Conservation (phyloP, 2,797 vertebrate species). For the Simalia tracyae region DNA sequence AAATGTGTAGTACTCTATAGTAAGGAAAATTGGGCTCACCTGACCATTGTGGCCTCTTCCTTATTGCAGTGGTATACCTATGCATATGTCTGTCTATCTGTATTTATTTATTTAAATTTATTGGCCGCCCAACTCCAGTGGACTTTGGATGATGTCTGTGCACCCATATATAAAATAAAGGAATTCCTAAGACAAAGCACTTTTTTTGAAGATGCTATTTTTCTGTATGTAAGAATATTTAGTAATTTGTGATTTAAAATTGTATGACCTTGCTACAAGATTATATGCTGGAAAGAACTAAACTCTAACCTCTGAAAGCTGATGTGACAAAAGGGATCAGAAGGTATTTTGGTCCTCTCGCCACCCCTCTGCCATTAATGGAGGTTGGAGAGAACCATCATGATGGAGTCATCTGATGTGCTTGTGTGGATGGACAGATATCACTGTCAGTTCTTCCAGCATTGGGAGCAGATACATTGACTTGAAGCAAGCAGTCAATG, state of each 20-base stretch:
- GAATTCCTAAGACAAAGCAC: background rate
- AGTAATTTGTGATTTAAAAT: background rate
- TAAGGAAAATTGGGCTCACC: background rate
- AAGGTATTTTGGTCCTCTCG: background rate
- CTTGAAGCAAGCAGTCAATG: background rate
- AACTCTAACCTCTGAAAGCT: background rate
- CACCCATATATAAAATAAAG: background rate
- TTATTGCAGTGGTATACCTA: background rate
- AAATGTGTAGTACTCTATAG: background rate
- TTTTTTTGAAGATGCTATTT: background rate
- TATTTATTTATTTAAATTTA: background rate
- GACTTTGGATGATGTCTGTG: background rate
- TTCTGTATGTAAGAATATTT: background rate
- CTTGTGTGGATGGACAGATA: background rate
- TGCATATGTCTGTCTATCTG: background rate
- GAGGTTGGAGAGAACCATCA: background rate
- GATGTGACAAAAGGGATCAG: background rate
- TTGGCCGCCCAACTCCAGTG: background rate
- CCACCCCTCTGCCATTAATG: background rate
- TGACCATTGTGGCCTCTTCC: background rate
- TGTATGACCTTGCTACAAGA: background rate
- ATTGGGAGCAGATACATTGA: background rate
- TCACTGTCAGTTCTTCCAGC: background rate
- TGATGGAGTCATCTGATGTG: background rate
- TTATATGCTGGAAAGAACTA: background rate